Evolutionary conservation across 1,140 invertebrate genomes (phyloP), one percentile per base, ranked within the genome.

Genomic region (Trachymyrmex septentrionalis): DNA sequence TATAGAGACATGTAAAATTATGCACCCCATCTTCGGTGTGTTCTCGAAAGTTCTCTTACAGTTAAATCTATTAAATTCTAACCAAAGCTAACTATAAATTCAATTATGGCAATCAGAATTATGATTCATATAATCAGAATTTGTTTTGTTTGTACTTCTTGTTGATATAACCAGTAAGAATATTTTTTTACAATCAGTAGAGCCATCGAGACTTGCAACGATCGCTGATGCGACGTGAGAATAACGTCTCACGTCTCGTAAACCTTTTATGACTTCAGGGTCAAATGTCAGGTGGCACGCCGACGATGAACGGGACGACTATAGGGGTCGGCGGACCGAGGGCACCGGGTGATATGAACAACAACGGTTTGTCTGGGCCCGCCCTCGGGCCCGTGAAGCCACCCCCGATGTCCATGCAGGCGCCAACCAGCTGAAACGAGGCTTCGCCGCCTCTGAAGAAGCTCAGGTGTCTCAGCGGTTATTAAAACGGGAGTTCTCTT

Each of bases 351-450:
- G 95, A 95, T 73, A 95, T 95, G 95, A 95, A 95, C 90, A 95
- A 95, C 88, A 95, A 95, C 72, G 95, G 95, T 14, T 88, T 95
- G 2, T 95, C 95, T 24, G 95, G 94, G 12, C 94, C 95, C 4
- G 94, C 94, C 9, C 91, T 95, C n/a, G 95, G 94, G 6, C 88
- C 94, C 12, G 94, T 95, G 10, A 95, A 95, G 91, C 92, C 94
- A 38, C 91, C 94, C 1, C 94, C 95, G 55, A 95, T 95, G 93
- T 92, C 95, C 76, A 95, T 95, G 94, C 93, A 94, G 50, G 94
- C 95, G 14, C 94, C 95, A 77, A 95, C 94, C 86, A 95, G 95
- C 95, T 95, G 95, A 95, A 94, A 95, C 92, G 94, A 95, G 93
- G 93, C 92, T 76, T 91, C 92, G 44, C 94, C 94, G 21, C 94